phyloP scores from a whole-genome alignment of 2,797 vertebrate species.

The Morelia viridis region DNA sequence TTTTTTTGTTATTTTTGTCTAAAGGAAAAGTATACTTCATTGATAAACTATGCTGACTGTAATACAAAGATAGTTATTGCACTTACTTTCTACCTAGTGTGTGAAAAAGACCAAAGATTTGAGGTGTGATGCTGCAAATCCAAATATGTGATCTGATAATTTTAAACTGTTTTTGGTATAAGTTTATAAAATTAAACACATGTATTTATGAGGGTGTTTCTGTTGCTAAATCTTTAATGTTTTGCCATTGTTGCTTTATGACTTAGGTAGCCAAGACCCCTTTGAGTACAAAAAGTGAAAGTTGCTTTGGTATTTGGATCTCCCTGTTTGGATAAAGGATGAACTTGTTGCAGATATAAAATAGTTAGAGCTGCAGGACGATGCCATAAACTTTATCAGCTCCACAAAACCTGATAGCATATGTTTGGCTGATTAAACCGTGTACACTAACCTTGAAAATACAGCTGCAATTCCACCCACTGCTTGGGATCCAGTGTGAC shows the following conservation, averaged over 20 bases:
- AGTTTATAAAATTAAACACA: background rate
- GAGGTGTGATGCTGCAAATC: background rate
- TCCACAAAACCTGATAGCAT: background rate
- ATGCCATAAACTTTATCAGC: background rate
- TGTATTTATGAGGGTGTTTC: no score
- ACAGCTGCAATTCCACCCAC: background rate
- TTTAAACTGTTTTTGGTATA: background rate
- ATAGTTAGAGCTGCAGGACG: background rate
- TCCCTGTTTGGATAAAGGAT: background rate
- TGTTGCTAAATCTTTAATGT: background rate
- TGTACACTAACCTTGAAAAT: background rate
- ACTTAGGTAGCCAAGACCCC: background rate
- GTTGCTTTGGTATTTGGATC: background rate
- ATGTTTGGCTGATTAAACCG: background rate
- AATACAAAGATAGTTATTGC: background rate
- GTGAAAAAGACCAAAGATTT: background rate
- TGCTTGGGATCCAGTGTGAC: background rate
- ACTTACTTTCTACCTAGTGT: background rate
- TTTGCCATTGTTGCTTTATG: background rate
- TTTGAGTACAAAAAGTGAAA: background rate
- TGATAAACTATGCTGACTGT: background rate
- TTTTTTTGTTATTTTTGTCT: background rate
- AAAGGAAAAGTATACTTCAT: constrained; percentile 13
- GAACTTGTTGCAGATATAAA: background rate
- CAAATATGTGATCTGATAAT: background rate